These are phyloP conservation scores for Progne subis DNA, from an alignment of 2,113 vertebrate species.

Conservation along the genomic window DNA sequence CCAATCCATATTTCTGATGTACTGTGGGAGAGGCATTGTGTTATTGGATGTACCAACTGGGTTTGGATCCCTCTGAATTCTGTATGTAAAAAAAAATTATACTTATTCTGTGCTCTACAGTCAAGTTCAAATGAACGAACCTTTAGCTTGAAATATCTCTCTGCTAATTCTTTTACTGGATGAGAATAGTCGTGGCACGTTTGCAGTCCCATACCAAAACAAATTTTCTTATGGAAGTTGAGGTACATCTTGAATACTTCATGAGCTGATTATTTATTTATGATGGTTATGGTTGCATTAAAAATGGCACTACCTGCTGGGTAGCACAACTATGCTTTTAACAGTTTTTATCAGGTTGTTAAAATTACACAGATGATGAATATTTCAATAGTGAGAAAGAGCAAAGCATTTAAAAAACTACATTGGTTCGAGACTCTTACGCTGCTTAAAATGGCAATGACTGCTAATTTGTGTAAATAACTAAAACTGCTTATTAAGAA, in stretches of 20 bases:
- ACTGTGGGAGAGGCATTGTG: background rate
- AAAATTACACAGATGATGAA: constrained; percentile 76
- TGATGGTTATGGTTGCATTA: constrained; percentile 70
- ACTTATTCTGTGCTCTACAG: background rate
- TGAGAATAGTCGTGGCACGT: background rate
- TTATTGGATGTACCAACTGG: background rate
- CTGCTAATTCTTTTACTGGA: background rate
- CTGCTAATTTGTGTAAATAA: constrained; percentile 60
- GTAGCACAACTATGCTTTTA: constrained; percentile 79
- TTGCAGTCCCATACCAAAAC: background rate
- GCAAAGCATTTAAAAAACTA: constrained; percentile 66
- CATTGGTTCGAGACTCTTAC: constrained; percentile 26
- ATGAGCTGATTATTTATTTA: constrained; percentile 77
- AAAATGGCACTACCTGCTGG: constrained; percentile 77
- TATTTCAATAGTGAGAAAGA: constrained; percentile 77
- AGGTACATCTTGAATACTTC: constrained; percentile 72
- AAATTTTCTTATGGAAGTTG: constrained; percentile 17
- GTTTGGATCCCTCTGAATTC: background rate
- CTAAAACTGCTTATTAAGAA: constrained; percentile 11
- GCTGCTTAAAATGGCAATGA: constrained; percentile 46
- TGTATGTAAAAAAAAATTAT: background rate
- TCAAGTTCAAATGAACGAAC: background rate
- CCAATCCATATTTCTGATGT: background rate
- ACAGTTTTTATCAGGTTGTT: constrained; percentile 77
- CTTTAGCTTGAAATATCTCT: background rate